A percentile compares a stretch with the other conserved stretches of the same genome.
Evolutionary conservation across 2,888 invertebrate species (phyloP).

Genomic region (Portevinia maculata): DNA sequence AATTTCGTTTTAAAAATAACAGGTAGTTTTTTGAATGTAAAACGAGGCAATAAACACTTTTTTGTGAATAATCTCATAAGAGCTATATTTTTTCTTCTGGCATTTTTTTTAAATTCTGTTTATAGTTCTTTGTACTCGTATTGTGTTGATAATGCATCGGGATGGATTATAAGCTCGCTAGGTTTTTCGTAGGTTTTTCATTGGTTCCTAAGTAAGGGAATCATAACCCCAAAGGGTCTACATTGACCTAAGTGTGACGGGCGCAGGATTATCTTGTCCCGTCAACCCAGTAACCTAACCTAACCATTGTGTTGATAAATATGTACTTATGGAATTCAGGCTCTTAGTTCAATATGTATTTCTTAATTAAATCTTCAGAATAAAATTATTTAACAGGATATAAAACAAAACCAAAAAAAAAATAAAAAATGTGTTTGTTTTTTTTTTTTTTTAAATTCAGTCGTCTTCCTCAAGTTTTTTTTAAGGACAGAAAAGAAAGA

Average conservation of each 20-base stretch:
- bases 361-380: background rate
- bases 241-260: too few relatives aligned
- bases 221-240: too few relatives aligned
- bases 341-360: background rate
- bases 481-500: background rate
- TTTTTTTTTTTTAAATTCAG: conserved; percentile 1
- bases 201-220: too few relatives aligned
- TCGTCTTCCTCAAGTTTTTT: conserved; percentile 4
- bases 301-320: background rate
- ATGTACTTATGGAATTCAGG: background rate
- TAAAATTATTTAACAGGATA: background rate
- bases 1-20: background rate
- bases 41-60: background rate
- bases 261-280: too few relatives aligned
- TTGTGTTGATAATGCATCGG: too few relatives aligned
- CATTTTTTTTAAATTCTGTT: background rate
- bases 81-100: background rate
- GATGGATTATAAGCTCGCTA: too few relatives aligned
- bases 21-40: background rate
- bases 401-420: conserved; percentile 1
- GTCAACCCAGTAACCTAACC: too few relatives aligned
- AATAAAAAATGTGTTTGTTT: background rate
- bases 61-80: background rate
- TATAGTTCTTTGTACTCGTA: background rate
- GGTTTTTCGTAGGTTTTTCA: too few relatives aligned